A percentile compares a stretch with the other conserved stretches of the same genome.
These are phyloP conservation scores for Phaonia tiefii DNA, from an alignment of 2,888 invertebrate genomes.

Conservation along the genomic window DNA sequence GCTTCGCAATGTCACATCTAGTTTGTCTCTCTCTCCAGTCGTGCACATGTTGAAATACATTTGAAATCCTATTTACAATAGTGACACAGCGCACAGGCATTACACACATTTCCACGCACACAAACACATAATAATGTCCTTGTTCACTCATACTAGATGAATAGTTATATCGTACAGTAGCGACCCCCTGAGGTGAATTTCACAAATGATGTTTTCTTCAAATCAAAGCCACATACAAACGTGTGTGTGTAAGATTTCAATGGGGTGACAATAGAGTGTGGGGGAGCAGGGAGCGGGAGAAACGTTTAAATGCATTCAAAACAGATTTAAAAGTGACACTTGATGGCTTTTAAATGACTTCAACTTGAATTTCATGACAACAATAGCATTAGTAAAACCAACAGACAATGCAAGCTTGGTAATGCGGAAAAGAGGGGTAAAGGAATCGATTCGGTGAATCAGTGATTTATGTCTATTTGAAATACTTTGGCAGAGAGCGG, in stretches of 20 bases:
- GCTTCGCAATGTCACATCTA: too few species aligned
- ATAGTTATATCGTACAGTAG: not conserved
- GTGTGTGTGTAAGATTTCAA: not conserved
- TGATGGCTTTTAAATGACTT: constrained; percentile 62
- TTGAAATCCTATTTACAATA: constrained; percentile 44
- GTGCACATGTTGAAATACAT: not conserved
- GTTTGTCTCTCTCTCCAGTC: too few species aligned
- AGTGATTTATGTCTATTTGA: constrained; percentile 48
- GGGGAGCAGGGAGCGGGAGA: too few species aligned
- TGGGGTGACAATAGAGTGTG: not conserved
- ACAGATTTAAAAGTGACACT: constrained; percentile 61
- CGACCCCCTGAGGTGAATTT: not conserved
- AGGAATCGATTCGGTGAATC: not conserved
- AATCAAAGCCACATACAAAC: not conserved
- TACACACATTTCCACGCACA: constrained; percentile 31
- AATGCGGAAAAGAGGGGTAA: not conserved
- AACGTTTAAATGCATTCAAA: constrained; percentile 55
- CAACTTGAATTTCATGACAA: not conserved
- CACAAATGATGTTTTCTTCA: constrained; percentile 7
- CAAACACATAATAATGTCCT: constrained; percentile 7
- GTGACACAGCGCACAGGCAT: constrained; percentile 56
- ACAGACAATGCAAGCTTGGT: not conserved
- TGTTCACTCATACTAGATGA: too few species aligned
- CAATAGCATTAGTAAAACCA: not conserved
- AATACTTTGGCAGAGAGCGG: not conserved